Conservation (phyloP, 2,113 vertebrate genomes). For the Myxocyprinus asiaticus region DNA sequence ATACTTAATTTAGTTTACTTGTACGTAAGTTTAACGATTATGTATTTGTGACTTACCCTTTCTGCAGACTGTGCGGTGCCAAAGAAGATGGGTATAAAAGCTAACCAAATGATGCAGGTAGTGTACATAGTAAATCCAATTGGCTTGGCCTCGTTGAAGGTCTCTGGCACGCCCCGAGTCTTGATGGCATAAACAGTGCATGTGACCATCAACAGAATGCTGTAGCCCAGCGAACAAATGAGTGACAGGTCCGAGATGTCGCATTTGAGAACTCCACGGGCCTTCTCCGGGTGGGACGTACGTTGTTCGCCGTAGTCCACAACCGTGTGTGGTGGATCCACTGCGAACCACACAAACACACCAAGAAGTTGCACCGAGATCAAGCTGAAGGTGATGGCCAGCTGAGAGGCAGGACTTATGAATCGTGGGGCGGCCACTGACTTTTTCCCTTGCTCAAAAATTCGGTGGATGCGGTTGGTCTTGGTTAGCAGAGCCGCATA, state of each 20-base stretch:
- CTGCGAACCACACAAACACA: slow-evolving; percentile 92
- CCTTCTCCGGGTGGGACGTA: slow-evolving; percentile 86
- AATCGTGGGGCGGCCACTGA: slow-evolving; percentile 94
- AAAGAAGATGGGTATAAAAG: slow-evolving; percentile 99
- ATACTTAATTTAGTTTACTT: too few species aligned
- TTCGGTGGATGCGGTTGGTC: slow-evolving; percentile 97
- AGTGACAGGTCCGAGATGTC: slow-evolving; percentile 99
- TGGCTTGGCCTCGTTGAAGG: slow-evolving; percentile 99
- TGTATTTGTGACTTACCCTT: slow-evolving; percentile 82
- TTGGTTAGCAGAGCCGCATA: slow-evolving; percentile 96
- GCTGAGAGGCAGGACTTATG: slow-evolving; percentile 95
- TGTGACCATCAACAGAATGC: slow-evolving; percentile 99
- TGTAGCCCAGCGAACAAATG: slow-evolving; percentile 97
- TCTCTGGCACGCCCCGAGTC: slow-evolving; percentile 95
- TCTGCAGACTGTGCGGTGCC: slow-evolving; percentile 97
- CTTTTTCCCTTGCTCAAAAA: slow-evolving; percentile 97
- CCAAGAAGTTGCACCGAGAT: slow-evolving; percentile 94
- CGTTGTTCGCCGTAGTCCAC: slow-evolving; percentile 96
- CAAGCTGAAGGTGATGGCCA: slow-evolving; percentile 95
- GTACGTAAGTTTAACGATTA: not conserved
- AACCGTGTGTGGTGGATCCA: slow-evolving; percentile 90
- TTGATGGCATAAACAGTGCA: slow-evolving; percentile 99
- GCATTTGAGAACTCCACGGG: slow-evolving; percentile 95
- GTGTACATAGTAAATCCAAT: slow-evolving; percentile 99
- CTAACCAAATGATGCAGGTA: slow-evolving; percentile 99